phyloP scores from a whole-genome alignment of 2,113 vertebrate species.

The Miniopterus natalensis region DNA sequence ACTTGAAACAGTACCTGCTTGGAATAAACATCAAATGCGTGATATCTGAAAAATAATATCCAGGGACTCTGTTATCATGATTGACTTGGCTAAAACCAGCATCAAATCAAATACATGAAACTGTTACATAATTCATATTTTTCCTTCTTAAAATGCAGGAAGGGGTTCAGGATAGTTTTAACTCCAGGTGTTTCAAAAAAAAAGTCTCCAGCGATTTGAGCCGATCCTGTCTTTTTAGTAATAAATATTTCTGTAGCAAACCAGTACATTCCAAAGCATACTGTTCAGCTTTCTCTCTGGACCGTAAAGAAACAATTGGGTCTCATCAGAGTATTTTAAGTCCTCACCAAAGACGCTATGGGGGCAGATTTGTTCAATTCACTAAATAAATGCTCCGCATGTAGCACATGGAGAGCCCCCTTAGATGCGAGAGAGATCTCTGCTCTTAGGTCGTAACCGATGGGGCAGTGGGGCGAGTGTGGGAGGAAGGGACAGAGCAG shows the following conservation, averaged over 20 bases:
- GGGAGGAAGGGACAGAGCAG: background rate
- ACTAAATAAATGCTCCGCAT: background rate
- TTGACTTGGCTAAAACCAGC: background rate
- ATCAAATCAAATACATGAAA: background rate
- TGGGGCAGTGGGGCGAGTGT: background rate
- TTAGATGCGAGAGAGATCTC: background rate
- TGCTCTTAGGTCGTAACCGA: background rate
- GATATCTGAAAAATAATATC: background rate
- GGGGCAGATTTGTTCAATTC: background rate
- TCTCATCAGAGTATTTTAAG: background rate
- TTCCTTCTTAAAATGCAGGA: background rate
- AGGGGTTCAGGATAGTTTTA: background rate
- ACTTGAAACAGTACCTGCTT: background rate
- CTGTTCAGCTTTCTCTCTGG: background rate
- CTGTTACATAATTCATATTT: background rate
- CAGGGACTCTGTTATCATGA: background rate
- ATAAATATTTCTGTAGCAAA: background rate
- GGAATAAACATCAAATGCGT: background rate
- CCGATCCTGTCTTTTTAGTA: background rate
- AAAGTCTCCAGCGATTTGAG: background rate
- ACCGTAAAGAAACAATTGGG: background rate
- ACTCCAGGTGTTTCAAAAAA: background rate
- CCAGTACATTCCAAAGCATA: background rate
- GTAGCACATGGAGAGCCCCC: background rate
- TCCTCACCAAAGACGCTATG: background rate